Conservation (phyloP, 2,888 invertebrate genomes). For the Bimastos eiseni region DNA sequence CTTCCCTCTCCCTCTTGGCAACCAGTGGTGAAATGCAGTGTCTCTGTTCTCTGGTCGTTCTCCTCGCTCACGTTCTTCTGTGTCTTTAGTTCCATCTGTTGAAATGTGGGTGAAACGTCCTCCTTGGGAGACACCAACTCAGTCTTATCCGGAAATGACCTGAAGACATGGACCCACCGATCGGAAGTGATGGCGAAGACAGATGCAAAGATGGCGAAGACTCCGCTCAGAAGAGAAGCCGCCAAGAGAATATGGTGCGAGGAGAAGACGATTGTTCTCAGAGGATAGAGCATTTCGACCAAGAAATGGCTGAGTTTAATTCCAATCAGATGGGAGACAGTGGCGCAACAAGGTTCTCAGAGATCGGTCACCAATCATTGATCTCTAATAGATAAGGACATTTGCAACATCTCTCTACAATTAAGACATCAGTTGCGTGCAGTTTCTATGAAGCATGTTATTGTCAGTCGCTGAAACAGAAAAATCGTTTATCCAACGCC, state of each 20-base stretch:
- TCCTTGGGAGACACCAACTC: not conserved
- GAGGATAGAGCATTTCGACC: not conserved
- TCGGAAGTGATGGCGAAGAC: constrained; percentile 10
- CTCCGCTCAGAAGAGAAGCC: not conserved
- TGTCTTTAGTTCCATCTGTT: not conserved
- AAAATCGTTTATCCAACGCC: not conserved
- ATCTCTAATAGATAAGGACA: not conserved
- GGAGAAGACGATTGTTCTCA: not conserved
- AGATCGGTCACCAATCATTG: not conserved
- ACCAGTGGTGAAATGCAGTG: not conserved
- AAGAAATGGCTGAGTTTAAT: not conserved
- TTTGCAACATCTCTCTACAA: not conserved
- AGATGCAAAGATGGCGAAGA: not conserved
- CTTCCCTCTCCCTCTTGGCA: not conserved
- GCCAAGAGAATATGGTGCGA: not conserved
- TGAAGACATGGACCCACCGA: constrained; percentile 10
- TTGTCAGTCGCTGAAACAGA: not conserved
- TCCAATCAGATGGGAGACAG: not conserved
- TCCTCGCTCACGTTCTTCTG: constrained; percentile 5
- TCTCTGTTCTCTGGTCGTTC: not conserved
- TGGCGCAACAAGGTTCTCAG: not conserved
- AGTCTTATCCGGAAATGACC: not conserved
- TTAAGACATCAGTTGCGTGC: not conserved
- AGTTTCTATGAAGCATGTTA: not conserved
- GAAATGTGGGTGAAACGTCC: not conserved